Conservation (phyloP, 2,888 invertebrate species). For the Perizoma flavofasciatum region DNA sequence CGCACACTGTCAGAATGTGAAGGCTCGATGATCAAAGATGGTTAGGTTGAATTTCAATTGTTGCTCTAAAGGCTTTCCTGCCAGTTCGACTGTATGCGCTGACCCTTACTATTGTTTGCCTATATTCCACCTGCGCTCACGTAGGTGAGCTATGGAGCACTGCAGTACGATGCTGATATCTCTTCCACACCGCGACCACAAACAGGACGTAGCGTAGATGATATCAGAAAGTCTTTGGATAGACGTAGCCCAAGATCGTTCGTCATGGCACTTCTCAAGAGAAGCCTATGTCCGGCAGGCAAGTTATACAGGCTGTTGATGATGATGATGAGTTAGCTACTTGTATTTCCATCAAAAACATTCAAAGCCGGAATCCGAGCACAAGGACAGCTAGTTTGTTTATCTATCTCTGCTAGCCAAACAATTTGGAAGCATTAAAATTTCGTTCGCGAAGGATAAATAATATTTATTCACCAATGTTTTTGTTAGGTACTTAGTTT, state of each 20-base stretch:
- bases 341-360: neutral
- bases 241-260: too few species aligned
- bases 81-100: neutral
- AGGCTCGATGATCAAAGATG: neutral
- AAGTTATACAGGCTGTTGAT: too few species aligned
- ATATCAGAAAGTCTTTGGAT: too few species aligned
- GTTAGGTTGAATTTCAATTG: neutral
- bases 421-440: constrained; percentile 20
- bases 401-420: constrained; percentile 9
- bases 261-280: too few species aligned
- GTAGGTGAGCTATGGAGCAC: too few species aligned
- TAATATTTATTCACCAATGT: constrained; percentile 21
- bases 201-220: too few species aligned
- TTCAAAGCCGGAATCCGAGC: neutral
- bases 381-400: constrained; percentile 7
- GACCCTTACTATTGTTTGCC: neutral
- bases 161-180: too few species aligned
- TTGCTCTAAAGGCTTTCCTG: neutral
- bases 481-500: constrained; percentile 18
- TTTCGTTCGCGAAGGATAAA: constrained; percentile 14
- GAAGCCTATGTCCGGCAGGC: too few species aligned
- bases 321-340: too few species aligned
- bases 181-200: too few species aligned
- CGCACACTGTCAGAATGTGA: neutral
- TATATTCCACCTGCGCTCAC: too few species aligned